Percentiles rank a stretch among this genome's conserved stretches.
phyloP scores from a whole-genome alignment of 2,113 vertebrate species.

The Onychostoma macrolepis region DNA sequence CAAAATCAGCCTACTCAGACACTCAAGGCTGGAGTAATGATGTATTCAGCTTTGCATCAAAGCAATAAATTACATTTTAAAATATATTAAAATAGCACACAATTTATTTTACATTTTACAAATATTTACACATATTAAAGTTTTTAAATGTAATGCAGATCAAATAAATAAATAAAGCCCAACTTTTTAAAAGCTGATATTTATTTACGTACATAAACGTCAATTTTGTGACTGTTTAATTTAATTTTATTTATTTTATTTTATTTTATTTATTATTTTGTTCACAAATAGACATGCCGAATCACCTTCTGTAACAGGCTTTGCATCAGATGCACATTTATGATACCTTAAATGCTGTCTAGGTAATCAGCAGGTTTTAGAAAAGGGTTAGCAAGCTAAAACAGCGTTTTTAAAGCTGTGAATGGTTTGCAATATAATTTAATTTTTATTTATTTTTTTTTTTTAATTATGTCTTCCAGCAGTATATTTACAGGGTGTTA shows the following conservation, averaged over 20 bases:
- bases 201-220: not conserved
- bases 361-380: not conserved
- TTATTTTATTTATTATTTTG: not conserved
- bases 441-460: no score
- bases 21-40: not conserved
- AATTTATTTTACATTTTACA: not conserved
- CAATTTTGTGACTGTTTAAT: not conserved
- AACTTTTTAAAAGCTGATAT: no score
- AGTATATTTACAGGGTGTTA: slow-evolving; percentile 12
- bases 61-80: no score
- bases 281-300: not conserved
- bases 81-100: not conserved
- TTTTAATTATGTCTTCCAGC: not conserved
- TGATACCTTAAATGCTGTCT: not conserved
- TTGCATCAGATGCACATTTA: not conserved
- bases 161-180: no score
- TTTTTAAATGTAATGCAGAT: not conserved
- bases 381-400: not conserved
- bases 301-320: not conserved
- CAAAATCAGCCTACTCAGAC: no score
- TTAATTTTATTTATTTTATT: no score
- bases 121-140: no score
- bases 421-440: not conserved
- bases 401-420: not conserved
- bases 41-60: no score